Conservation (phyloP, 2,888 invertebrate species). For the Drosophila paranaensis region DNA sequence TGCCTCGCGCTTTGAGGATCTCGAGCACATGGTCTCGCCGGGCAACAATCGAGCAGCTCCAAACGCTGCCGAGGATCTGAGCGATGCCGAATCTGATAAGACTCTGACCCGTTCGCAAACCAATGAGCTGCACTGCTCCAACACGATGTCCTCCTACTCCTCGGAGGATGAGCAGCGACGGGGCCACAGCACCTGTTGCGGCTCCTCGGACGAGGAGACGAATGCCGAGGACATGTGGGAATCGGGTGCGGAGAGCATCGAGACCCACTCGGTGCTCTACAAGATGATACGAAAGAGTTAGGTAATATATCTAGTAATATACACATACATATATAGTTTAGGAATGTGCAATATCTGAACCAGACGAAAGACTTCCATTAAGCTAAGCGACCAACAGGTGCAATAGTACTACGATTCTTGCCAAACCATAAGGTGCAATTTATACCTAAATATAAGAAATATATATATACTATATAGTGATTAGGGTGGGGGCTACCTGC, state of each 20-base stretch:
- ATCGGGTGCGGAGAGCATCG: slow-evolving; percentile 94
- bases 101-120: slow-evolving; percentile 75
- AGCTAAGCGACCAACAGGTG: slow-evolving; percentile 58
- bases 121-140: slow-evolving; percentile 59
- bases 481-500: slow-evolving; percentile 15
- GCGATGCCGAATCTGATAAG: slow-evolving; percentile 81
- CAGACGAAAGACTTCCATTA: slow-evolving; percentile 56
- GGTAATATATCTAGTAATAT: slow-evolving; percentile 9
- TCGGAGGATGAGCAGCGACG: slow-evolving; percentile 88
- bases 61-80: slow-evolving; percentile 58
- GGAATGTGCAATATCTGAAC: slow-evolving; percentile 61
- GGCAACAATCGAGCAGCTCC: slow-evolving; percentile 34
- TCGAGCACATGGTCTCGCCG: slow-evolving; percentile 78
- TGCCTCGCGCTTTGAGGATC: slow-evolving; percentile 68
- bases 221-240: slow-evolving; percentile 93
- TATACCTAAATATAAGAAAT: slow-evolving; percentile 1
- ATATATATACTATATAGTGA: not conserved
- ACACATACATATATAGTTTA: slow-evolving; percentile 15
- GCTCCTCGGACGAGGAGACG: slow-evolving; percentile 88
- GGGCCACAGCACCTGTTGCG: slow-evolving; percentile 87
- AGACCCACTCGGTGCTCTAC: slow-evolving; percentile 94
- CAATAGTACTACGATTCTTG: slow-evolving; percentile 69
- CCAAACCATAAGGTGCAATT: slow-evolving; percentile 75
- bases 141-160: slow-evolving; percentile 74
- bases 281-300: slow-evolving; percentile 88